Percentiles rank a stretch among this genome's conserved stretches.
Evolutionary conservation across 2,113 vertebrate genomes (phyloP).

Genomic region (Budorcas taxicolor): DNA sequence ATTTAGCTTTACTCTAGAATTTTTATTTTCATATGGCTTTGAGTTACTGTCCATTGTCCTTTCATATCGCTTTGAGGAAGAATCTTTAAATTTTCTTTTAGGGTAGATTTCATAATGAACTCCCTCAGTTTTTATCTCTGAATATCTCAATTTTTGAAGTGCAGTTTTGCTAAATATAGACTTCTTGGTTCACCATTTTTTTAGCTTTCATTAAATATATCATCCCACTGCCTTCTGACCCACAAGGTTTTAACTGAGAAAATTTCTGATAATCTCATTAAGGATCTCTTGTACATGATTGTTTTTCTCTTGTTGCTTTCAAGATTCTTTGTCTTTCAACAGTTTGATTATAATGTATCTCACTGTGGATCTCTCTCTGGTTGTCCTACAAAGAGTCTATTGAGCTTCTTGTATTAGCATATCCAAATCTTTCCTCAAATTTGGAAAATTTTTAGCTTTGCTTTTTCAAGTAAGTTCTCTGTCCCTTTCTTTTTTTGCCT

Average conservation of each 20-base stretch:
- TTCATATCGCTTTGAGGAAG: not conserved
- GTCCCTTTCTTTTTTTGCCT: not conserved
- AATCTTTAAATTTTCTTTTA: not conserved
- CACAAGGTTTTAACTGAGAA: not conserved
- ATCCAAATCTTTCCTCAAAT: not conserved
- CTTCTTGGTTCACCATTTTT: not conserved
- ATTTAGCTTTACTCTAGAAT: not conserved
- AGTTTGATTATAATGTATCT: not conserved
- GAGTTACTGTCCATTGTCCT: not conserved
- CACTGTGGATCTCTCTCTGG: not conserved
- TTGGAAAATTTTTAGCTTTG: not conserved
- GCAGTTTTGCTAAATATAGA: not conserved
- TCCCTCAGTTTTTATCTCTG: not conserved
- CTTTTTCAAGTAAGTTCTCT: not conserved
- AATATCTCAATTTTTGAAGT: not conserved
- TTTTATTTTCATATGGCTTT: not conserved
- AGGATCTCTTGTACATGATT: not conserved
- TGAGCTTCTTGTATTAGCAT: not conserved
- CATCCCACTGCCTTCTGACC: not conserved
- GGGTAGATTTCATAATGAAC: not conserved
- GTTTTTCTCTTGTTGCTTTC: not conserved
- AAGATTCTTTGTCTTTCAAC: not conserved
- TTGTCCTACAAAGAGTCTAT: not conserved
- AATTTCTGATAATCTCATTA: not conserved
- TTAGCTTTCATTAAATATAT: not conserved